Conservation (phyloP, 2,797 vertebrate genomes). For the Thripadectes ignobilis region DNA sequence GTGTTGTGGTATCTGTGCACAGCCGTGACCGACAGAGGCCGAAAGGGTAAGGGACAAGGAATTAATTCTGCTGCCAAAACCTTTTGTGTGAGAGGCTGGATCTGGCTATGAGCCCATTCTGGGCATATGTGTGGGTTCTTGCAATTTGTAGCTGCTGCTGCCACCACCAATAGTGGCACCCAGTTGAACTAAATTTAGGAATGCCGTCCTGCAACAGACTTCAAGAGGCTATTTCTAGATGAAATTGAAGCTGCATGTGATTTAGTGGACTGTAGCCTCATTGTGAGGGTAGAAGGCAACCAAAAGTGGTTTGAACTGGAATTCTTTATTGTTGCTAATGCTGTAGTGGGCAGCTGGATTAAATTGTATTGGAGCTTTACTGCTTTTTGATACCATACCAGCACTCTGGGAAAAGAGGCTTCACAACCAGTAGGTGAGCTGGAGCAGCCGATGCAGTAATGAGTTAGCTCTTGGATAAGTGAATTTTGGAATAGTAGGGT, state of each 20-base stretch:
- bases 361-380: background rate
- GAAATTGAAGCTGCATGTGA: background rate
- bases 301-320: background rate
- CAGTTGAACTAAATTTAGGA: background rate
- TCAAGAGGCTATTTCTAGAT: slow-evolving; percentile 3
- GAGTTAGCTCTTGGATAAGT: background rate
- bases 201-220: background rate
- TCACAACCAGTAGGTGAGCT: background rate
- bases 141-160: slow-evolving; percentile 18
- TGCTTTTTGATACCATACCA: background rate
- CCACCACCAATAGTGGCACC: slow-evolving; percentile 37
- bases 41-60: background rate
- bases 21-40: background rate
- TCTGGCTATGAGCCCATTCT: background rate
- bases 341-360: background rate
- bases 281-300: slow-evolving; percentile 3
- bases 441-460: background rate
- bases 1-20: background rate
- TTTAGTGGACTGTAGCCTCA: background rate
- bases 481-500: background rate
- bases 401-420: background rate
- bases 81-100: background rate
- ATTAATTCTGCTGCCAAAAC: background rate
- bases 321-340: background rate
- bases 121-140: background rate